phyloP scores from a whole-genome alignment of 2,888 invertebrate species.

The Nephrotoma flavescens region DNA sequence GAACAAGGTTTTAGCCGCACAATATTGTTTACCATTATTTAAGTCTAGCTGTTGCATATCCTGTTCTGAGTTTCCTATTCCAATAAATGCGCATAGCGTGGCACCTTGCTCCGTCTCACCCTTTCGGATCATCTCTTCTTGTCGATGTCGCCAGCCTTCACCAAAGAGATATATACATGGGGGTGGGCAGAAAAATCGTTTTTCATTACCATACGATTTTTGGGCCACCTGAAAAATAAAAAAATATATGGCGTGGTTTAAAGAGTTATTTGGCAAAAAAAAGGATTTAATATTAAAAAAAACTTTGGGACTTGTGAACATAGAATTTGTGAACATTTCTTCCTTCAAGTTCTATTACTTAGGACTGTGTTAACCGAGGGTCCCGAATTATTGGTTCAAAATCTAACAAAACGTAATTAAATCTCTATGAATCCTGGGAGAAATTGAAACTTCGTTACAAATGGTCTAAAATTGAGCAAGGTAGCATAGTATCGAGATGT shows the following conservation, averaged over 20 bases:
- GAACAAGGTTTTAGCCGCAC: constrained; percentile 97
- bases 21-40: constrained; percentile 95
- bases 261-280: too few relatives aligned
- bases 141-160: constrained; percentile 93
- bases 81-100: constrained; percentile 97
- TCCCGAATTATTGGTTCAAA: too few relatives aligned
- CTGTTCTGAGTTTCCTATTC: constrained; percentile 95
- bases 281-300: too few relatives aligned
- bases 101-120: constrained; percentile 82
- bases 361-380: too few relatives aligned
- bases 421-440: too few relatives aligned
- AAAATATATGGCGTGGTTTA: background rate
- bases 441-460: too few relatives aligned
- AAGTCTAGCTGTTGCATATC: constrained; percentile 98
- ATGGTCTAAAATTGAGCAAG: too few relatives aligned
- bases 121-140: constrained; percentile 83
- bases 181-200: constrained; percentile 98
- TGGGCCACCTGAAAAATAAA: constrained; percentile 61
- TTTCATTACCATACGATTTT: constrained; percentile 99
- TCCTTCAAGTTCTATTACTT: too few relatives aligned
- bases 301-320: too few relatives aligned
- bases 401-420: too few relatives aligned
- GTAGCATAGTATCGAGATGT: too few relatives aligned
- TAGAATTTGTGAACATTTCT: too few relatives aligned
- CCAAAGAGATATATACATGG: constrained; percentile 97